These are phyloP conservation scores for Todiramphus saurophagus DNA, from an alignment of 2,113 vertebrate species.

Conservation along the genomic window DNA sequence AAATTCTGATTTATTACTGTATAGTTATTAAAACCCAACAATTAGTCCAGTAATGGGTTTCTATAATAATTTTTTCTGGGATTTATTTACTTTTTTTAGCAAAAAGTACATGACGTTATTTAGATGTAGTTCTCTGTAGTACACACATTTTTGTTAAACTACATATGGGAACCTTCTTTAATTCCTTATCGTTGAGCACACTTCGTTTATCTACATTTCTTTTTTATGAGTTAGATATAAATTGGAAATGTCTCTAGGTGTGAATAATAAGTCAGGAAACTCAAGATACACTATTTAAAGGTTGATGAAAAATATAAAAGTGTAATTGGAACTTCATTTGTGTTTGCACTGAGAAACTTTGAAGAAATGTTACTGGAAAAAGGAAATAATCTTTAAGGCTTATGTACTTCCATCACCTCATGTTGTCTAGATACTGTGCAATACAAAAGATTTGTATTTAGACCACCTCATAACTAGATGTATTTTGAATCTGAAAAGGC, in stretches of 20 bases:
- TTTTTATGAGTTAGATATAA: not conserved
- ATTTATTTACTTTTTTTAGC: not conserved
- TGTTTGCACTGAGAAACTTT: not conserved
- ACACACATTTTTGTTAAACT: not conserved
- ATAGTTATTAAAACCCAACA: not conserved
- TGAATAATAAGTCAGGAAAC: not conserved
- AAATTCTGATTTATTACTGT: not conserved
- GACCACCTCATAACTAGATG: not conserved
- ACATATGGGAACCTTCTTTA: not conserved
- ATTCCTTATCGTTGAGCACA: not conserved
- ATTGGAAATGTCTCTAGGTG: not conserved
- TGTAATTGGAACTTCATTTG: not conserved
- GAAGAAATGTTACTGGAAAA: not conserved
- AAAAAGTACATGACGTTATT: not conserved
- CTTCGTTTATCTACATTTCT: not conserved
- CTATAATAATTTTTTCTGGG: not conserved
- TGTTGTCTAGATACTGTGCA: not conserved
- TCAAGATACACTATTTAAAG: not conserved
- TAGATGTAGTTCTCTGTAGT: not conserved
- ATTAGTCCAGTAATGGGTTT: not conserved
- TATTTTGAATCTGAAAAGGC: slow-evolving; percentile 2
- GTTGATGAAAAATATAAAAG: not conserved
- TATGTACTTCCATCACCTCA: not conserved
- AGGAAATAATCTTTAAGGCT: not conserved
- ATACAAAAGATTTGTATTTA: not conserved